Evolutionary conservation across 2,113 vertebrate genomes (phyloP).

Genomic region (Hippocampus zosterae): DNA sequence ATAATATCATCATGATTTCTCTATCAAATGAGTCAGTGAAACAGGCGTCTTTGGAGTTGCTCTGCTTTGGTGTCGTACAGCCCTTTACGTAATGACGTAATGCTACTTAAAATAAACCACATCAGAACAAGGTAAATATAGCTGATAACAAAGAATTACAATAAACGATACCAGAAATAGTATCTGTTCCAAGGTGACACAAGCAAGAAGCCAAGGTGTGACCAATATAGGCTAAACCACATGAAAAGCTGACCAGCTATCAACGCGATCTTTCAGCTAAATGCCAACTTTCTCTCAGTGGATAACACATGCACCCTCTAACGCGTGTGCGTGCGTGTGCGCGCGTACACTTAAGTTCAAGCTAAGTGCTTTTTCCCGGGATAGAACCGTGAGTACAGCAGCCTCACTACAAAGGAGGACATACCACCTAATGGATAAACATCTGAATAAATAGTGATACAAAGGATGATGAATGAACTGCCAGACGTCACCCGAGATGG

Average conservation of each 20-base stretch:
- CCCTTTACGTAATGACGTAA: not conserved
- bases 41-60: too few species aligned
- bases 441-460: constrained; percentile 35
- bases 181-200: constrained; percentile 32
- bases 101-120: not conserved
- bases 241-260: constrained; percentile 25
- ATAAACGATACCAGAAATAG: not conserved
- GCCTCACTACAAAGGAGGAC: not conserved
- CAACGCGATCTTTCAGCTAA: constrained; percentile 19
- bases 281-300: constrained; percentile 38
- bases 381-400: constrained; percentile 25
- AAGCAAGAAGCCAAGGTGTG: constrained; percentile 38
- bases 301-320: constrained; percentile 28
- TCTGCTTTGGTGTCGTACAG: too few species aligned
- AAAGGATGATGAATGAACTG: constrained; percentile 27
- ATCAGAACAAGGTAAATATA: not conserved
- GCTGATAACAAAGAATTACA: constrained; percentile 1
- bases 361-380: constrained; percentile 28
- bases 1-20: not conserved
- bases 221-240: constrained; percentile 41
- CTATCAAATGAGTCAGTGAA: not conserved
- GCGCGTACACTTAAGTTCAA: constrained; percentile 2
- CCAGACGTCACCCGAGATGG: constrained; percentile 21
- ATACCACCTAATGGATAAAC: constrained; percentile 36
- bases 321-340: constrained; percentile 6